Conservation (phyloP, 2,888 invertebrate species). For the Thalpophila matura region DNA sequence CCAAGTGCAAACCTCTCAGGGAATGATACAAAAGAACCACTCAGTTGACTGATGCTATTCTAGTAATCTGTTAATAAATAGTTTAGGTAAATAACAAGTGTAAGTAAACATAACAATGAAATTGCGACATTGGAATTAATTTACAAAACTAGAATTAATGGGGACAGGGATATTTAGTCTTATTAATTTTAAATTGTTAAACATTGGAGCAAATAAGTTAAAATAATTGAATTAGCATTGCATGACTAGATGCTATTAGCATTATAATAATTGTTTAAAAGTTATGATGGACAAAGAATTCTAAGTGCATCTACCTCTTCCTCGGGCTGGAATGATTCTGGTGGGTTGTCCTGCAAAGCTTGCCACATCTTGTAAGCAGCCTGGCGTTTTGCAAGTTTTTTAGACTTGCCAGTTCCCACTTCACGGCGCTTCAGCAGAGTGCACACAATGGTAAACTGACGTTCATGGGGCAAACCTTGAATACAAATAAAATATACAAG, state of each 20-base stretch:
- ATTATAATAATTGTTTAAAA: not conserved
- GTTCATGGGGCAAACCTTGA: conserved; percentile 96
- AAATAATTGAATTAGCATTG: not conserved
- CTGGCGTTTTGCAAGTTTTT: conserved; percentile 98
- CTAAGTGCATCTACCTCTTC: conserved; percentile 90
- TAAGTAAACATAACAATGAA: conserved; percentile 2
- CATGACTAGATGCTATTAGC: not conserved
- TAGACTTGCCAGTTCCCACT: conserved; percentile 97
- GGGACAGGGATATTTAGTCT: not conserved
- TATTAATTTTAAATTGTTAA: not conserved
- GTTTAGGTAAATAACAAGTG: conserved; percentile 13
- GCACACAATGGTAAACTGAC: conserved; percentile 98
- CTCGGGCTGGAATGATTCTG: conserved; percentile 92
- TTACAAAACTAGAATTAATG: not conserved
- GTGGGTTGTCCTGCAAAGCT: conserved; percentile 94
- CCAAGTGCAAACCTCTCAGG: conserved; percentile 80
- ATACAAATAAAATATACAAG: conserved; percentile 43
- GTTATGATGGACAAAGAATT: not conserved
- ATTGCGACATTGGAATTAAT: not conserved
- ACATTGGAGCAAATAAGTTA: not conserved
- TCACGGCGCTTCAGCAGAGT: conserved; percentile 96
- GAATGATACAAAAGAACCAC: conserved; percentile 74
- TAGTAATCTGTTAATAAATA: conserved; percentile 59
- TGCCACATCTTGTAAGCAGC: conserved; percentile 99
- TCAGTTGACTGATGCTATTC: conserved; percentile 42